Base-by-base conservation (phyloP, 2,797 vertebrate species). In the Ciconia nigra region DNA sequence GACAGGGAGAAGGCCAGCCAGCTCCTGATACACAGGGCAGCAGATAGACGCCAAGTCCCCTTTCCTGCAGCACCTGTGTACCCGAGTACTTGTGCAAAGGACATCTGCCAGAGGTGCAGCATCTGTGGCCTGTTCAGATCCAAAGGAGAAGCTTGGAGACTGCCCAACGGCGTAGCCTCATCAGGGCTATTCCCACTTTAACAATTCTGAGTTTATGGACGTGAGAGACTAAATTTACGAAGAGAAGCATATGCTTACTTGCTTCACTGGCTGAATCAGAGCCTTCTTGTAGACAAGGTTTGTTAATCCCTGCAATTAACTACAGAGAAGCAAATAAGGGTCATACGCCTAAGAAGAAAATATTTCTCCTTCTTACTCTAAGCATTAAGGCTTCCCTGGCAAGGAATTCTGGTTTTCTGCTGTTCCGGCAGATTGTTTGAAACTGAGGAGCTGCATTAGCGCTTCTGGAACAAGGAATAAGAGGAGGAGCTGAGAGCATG, bases 101-200 rank as follows among this genome's bases (percentile, higher is more conserved):
- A 47, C 41, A 28, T 2, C 42, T 86, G 77, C 39, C 16, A 4
- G 39, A 28, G 59, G 39, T 47, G 37, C 37, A 39, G 37, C 37
- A 39, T 11, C 47, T 61, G 39, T 51, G 67, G 24, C 31, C 35
- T 71, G 17, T 10, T 71, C 62, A 31, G 33, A 26, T 22, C 22
- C 8, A 66, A 55, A 7, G 8, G 9, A 61, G 17, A 14, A 14
- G 20, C 41, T 80, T 13, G 70, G 39, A 77, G 8, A 58, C 7
- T 59, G 9, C 10, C 15, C 37, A 21, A 1, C 0, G 1, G 28
- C 3, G 2, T 3, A 55, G 41, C 33, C 35, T 83, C n/a, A 25
- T 8, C 54, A 35, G 22, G 37, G 17, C 25, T 63, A 10, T 37
- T 74, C 37, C 41, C 17, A 11, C 18, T 82, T 24, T 5, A 37